Conservation (phyloP, 2,888 invertebrate species). For the Heliconius hortense region DNA sequence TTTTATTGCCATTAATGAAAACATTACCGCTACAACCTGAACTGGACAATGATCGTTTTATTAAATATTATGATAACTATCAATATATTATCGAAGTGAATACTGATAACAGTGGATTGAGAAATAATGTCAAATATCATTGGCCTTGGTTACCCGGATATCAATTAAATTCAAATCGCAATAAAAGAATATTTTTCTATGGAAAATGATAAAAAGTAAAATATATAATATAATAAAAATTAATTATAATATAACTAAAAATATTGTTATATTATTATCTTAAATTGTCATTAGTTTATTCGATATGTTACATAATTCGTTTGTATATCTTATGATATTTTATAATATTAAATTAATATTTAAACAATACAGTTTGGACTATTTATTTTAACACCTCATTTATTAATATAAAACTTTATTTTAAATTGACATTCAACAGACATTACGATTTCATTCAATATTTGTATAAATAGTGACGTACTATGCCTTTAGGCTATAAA, state of each 20-base stretch:
- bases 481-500: not conserved
- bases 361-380: not conserved
- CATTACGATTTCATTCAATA: not conserved
- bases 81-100: not conserved
- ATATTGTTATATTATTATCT: not conserved
- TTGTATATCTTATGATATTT: not conserved
- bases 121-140: conserved; percentile 37
- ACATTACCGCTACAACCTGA: not conserved
- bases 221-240: not conserved
- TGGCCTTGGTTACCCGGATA: conserved; percentile 67
- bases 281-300: not conserved
- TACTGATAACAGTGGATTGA: not conserved
- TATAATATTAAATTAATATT: not conserved
- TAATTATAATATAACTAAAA: not conserved
- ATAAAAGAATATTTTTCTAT: conserved; percentile 54
- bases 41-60: not conserved
- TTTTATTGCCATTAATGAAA: conserved; percentile 2
- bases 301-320: too few relatives aligned
- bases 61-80: not conserved
- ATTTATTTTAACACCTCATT: not conserved
- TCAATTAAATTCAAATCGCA: conserved; percentile 49
- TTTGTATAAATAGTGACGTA: conserved; percentile 11
- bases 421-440: not conserved
- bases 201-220: conserved; percentile 40
- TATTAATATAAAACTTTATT: not conserved